These are phyloP conservation scores for Sardina pilchardus DNA, from an alignment of 2,113 vertebrate genomes.

Conservation along the genomic window DNA sequence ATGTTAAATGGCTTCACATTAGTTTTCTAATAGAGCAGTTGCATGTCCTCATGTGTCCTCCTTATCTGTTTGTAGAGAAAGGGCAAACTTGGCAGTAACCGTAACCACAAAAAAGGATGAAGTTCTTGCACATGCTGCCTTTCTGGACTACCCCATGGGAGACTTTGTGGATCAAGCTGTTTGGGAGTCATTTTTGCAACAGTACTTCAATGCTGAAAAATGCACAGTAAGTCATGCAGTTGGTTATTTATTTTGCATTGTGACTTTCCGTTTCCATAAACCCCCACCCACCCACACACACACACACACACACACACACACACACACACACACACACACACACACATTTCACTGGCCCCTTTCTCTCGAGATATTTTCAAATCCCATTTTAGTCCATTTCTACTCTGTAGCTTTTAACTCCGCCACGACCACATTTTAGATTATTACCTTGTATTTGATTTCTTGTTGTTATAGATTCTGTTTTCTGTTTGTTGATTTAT, in stretches of 20 bases:
- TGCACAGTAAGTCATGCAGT: conserved; percentile 76
- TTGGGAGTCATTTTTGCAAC: conserved; percentile 78
- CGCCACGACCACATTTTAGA: no score
- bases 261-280: background rate
- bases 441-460: no score
- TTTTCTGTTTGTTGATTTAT: no score
- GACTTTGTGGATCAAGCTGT: conserved; percentile 71
- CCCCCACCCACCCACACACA: no score
- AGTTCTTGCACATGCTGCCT: conserved; percentile 80
- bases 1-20: no score
- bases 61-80: conserved; percentile 74
- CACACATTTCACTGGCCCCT: no score
- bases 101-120: conserved; percentile 72
- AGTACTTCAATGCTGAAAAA: conserved; percentile 62
- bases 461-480: no score
- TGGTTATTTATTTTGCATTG: background rate
- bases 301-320: no score
- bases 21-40: background rate
- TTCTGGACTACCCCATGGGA: conserved; percentile 84
- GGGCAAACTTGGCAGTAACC: conserved; percentile 86
- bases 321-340: no score
- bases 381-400: no score
- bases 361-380: no score
- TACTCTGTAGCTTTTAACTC: no score
- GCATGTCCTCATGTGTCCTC: background rate